A percentile compares a stretch with the other conserved stretches of the same genome.
Conservation (phyloP, 2,797 vertebrate species). For the Todus mexicanus region DNA sequence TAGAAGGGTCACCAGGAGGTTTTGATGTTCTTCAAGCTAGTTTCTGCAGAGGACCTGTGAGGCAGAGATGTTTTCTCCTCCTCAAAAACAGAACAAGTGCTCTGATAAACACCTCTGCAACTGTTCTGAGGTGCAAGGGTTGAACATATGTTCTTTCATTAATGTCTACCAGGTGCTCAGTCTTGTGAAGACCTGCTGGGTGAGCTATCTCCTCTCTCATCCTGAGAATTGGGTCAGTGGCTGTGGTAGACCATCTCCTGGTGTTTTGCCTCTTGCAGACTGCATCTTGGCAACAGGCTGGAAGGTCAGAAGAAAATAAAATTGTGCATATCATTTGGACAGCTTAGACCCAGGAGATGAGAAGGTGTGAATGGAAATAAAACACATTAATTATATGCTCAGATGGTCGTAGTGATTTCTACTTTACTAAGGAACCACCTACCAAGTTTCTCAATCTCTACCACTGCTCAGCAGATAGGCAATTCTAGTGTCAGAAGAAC, state of each 20-base stretch:
- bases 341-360: neutral
- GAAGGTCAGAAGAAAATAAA: neutral
- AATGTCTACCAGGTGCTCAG: neutral
- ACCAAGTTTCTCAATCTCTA: neutral
- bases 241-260: neutral
- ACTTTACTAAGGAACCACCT: neutral
- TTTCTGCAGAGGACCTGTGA: neutral
- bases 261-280: neutral
- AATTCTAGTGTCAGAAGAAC: neutral
- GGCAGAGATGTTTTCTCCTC: neutral
- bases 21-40: neutral
- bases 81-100: neutral
- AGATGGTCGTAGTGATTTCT: neutral
- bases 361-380: neutral
- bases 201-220: neutral
- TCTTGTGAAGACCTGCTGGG: neutral
- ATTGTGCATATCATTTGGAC: neutral
- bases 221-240: neutral
- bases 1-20: neutral
- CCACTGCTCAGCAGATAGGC: neutral
- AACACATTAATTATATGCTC: neutral
- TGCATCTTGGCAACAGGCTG: neutral
- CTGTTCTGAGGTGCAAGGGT: neutral
- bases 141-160: neutral
- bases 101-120: neutral